Evolutionary conservation across 2,797 vertebrate genomes (phyloP), one percentile per base, ranked within the genome.

Genomic region (Phrynocephalus forsythii): DNA sequence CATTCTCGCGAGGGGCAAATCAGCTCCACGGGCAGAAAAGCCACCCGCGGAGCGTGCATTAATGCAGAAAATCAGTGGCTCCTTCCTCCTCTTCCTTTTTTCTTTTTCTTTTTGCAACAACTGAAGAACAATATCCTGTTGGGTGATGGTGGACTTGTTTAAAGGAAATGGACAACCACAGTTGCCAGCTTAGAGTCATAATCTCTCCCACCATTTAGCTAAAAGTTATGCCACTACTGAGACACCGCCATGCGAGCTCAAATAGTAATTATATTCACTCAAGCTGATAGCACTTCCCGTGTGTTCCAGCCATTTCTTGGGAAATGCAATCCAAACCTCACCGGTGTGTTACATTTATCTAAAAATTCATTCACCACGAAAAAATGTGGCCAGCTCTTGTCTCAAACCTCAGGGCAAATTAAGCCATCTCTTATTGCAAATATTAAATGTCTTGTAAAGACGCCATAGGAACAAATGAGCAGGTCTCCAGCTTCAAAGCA

Each of bases 401-500:
- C n/a, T 75, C 9, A 86, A 80, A 15, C 24, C 90, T 86, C 88
- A 50, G 85, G 84, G 91, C 26, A 7, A 78, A 87, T 83, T 56
- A 60, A 71, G 88, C 79, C 56, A 13, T 44, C 67, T 89, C 87
- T 73, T 86, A 28, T 66, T 89, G 72, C 73, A 89, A 91, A 85
- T 30, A 67, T 69, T 63, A 82, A 44, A 88, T 68, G 88, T 83
- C 72, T 88, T 91, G 80, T 73, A 52, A 85, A 91, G 80, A 72
- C 26, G 79, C 83, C 44, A 22, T 0, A 22, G 91, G 79, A 91
- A 87, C 87, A 91, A 76, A 30, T 20, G 67, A 86, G 48, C 80
- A 56, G 78, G 60, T 89, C 88, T 92, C 81, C 80, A 3, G 80
- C 87, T 91, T 82, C 85, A 92, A 85, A 0, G 1, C 83, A 90